phyloP scores from a whole-genome alignment of 2,113 vertebrate species.

The Excalfactoria chinensis region DNA sequence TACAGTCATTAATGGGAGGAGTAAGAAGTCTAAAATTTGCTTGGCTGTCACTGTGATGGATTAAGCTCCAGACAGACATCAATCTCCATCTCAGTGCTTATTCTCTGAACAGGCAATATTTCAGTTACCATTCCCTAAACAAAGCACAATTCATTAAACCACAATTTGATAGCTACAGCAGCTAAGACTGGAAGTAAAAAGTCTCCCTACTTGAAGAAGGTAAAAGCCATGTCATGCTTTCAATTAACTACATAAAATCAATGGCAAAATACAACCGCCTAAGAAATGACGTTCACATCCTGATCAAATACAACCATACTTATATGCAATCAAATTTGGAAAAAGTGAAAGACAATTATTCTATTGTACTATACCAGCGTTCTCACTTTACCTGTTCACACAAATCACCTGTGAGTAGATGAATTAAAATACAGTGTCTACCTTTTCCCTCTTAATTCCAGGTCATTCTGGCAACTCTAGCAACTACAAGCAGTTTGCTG shows the following conservation, averaged over 20 bases:
- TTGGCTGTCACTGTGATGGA: slow-evolving; percentile 19
- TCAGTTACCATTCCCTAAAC: slow-evolving; percentile 18
- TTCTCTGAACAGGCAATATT: slow-evolving; percentile 31
- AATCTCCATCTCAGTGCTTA: slow-evolving; percentile 1
- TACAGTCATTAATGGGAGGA: not conserved
- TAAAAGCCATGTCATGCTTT: slow-evolving; percentile 45
- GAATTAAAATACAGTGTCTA: not conserved
- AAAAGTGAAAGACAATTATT: slow-evolving; percentile 33
- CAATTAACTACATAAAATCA: slow-evolving; percentile 39
- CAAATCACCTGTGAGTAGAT: not conserved
- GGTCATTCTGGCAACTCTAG: not conserved
- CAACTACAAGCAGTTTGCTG: not conserved
- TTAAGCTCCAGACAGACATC: slow-evolving; percentile 45
- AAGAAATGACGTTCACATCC: slow-evolving; percentile 13
- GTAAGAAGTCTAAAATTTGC: slow-evolving; percentile 10
- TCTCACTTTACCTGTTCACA: slow-evolving; percentile 1
- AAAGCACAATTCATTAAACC: slow-evolving; percentile 56
- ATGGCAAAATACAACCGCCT: slow-evolving; percentile 27
- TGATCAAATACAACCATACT: slow-evolving; percentile 43
- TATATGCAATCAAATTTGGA: slow-evolving; percentile 8
- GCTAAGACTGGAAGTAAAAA: not conserved
- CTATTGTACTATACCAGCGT: not conserved
- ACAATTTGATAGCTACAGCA: not conserved
- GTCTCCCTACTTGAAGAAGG: not conserved
- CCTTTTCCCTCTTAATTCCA: slow-evolving; percentile 3